Conservation (phyloP, 2,888 invertebrate species). For the Trissolcus japonicus region DNA sequence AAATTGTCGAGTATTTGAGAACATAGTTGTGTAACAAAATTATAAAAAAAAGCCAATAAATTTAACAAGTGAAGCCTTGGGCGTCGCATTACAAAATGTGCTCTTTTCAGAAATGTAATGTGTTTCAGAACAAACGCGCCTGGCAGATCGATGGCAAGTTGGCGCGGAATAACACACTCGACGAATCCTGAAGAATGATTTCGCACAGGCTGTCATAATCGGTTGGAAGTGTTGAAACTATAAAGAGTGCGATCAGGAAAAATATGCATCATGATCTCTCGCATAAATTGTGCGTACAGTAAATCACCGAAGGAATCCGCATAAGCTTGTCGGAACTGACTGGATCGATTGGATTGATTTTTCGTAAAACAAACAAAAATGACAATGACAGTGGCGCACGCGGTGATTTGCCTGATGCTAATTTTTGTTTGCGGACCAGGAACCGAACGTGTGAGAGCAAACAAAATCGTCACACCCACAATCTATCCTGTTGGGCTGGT, state of each 20-base stretch:
- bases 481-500: slow-evolving; percentile 52
- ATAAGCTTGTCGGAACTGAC: slow-evolving; percentile 18
- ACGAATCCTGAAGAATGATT: slow-evolving; percentile 21
- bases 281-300: slow-evolving; percentile 2
- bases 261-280: slow-evolving; percentile 10
- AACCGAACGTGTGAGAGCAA: slow-evolving; percentile 16
- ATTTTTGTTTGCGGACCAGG: slow-evolving; percentile 34
- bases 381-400: slow-evolving; percentile 46
- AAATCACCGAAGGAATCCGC: slow-evolving; percentile 17
- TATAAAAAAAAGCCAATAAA: not conserved
- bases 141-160: slow-evolving; percentile 51
- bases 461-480: slow-evolving; percentile 45
- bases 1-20: not conserved
- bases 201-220: not conserved
- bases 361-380: slow-evolving; percentile 21
- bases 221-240: slow-evolving; percentile 5
- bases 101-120: slow-evolving; percentile 46
- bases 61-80: slow-evolving; percentile 7
- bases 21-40: slow-evolving; percentile 1
- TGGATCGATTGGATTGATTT: not conserved
- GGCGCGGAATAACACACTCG: slow-evolving; percentile 35
- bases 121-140: slow-evolving; percentile 19
- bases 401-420: slow-evolving; percentile 35
- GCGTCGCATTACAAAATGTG: slow-evolving; percentile 20
- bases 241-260: too few relatives aligned